Base-by-base conservation (phyloP, 2,888 invertebrate species). In the Aporophyla lueneburgensis region DNA sequence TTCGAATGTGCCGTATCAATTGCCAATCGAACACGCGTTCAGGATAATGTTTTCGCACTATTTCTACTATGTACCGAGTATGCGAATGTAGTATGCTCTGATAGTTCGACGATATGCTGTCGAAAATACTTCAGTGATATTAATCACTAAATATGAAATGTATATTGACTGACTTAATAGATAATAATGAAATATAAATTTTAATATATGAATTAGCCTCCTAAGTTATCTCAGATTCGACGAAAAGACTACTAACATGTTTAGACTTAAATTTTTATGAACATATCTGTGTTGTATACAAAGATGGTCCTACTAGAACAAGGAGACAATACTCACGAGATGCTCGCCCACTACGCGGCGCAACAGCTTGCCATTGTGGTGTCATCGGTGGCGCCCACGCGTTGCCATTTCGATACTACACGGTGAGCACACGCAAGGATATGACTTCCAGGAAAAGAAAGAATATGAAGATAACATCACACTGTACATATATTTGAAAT, bases 161-260 rank as follows among this genome's bases (percentile, higher is more conserved):
- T 93, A 94, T 94, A 95, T 94, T 93, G 96, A 96, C 96, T 96
- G 96, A 96, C 95, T 94, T 93, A 93, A 88, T 96, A 96, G 94
- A 91, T 93, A 91, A 92, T 93, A 95, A 93, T 93, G 88, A 92
- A 92, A 89, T 92, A 94, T 93, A 91, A 91, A 91, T 90, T 91
- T 91, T 94, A 92, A 94, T 94, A 94, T 95, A 94, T 94, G 90
- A 92, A 92, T 94, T 96, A 96, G 94, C 92, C 86, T 90, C 89
- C 89, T 96, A 96, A 96, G 96, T 93, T 95, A 95, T 96, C 95
- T 95, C 95, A 95, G 95, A 96, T 96, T 96, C 95, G 95, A 96
- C 94, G 92, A 96, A 96, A 96, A 96, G 96, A 96, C 96, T 96
- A 95, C 92, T 90, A 93, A 93, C 91, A 93, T 91, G 94, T 94